Conservation (phyloP, 2,113 vertebrate species). For the Acinonyx jubatus region DNA sequence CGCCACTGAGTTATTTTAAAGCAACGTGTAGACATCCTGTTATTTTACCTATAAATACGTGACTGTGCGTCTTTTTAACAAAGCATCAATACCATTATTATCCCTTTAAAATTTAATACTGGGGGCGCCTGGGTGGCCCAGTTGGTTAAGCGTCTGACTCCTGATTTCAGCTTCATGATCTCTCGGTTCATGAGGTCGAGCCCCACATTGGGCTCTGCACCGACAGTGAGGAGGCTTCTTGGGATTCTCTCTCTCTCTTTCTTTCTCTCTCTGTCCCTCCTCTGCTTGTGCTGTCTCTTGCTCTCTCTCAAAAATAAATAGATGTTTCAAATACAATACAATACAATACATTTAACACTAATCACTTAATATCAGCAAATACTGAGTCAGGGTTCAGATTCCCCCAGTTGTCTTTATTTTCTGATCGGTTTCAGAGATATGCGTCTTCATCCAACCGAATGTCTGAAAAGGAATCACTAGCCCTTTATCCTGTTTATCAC, state of each 20-base stretch:
- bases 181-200: too few species aligned
- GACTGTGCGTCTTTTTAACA: background rate
- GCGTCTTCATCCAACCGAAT: background rate
- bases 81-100: background rate
- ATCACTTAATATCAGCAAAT: conserved; percentile 3
- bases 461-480: background rate
- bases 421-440: background rate
- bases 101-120: background rate
- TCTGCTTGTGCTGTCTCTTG: too few species aligned
- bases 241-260: too few species aligned
- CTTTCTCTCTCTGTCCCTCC: too few species aligned
- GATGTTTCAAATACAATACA: too few species aligned
- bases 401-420: background rate
- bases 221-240: too few species aligned
- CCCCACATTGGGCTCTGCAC: too few species aligned
- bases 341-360: background rate
- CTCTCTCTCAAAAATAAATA: too few species aligned
- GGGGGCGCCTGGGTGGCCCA: too few species aligned
- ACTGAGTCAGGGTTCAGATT: background rate
- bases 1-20: background rate
- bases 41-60: background rate
- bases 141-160: too few species aligned
- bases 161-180: too few species aligned
- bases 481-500: background rate
- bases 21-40: background rate